These are phyloP conservation scores for Pseudopodoces humilis DNA, from an alignment of 2,113 vertebrate genomes.

Conservation along the genomic window DNA sequence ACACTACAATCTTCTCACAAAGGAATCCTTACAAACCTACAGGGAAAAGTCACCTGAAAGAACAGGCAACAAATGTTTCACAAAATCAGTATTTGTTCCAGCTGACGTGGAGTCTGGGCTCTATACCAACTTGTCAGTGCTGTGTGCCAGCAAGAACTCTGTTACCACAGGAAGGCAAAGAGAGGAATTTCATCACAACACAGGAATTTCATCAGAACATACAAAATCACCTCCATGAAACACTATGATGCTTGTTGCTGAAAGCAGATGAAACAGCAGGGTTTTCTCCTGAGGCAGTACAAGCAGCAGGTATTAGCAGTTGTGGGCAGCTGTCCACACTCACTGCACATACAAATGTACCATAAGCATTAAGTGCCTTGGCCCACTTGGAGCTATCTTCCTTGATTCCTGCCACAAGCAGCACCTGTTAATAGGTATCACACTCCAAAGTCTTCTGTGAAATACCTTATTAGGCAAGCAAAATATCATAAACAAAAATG, in stretches of 20 bases:
- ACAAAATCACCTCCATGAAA: not conserved
- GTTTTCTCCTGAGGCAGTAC: not conserved
- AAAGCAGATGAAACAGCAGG: not conserved
- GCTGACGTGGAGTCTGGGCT: not conserved
- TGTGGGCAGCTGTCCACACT: not conserved
- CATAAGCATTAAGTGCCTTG: not conserved
- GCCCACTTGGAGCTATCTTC: not conserved
- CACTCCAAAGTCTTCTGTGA: not conserved
- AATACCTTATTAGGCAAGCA: not conserved
- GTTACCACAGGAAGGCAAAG: not conserved
- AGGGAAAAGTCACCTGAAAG: not conserved
- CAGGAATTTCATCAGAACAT: not conserved
- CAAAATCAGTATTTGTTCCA: not conserved
- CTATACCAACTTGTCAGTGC: not conserved
- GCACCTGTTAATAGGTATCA: not conserved
- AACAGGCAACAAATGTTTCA: not conserved
- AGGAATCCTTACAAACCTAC: accelerated
- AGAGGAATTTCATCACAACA: not conserved
- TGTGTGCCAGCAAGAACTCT: not conserved
- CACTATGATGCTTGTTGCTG: not conserved
- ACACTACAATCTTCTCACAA: not conserved
- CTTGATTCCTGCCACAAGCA: not conserved
- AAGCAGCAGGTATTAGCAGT: not conserved
- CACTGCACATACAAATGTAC: not conserved
- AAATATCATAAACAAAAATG: not conserved